Percentiles rank a stretch among this genome's conserved stretches.
These are phyloP conservation scores for Diogma glabrata DNA, from an alignment of 2,888 invertebrate species.

Conservation along the genomic window DNA sequence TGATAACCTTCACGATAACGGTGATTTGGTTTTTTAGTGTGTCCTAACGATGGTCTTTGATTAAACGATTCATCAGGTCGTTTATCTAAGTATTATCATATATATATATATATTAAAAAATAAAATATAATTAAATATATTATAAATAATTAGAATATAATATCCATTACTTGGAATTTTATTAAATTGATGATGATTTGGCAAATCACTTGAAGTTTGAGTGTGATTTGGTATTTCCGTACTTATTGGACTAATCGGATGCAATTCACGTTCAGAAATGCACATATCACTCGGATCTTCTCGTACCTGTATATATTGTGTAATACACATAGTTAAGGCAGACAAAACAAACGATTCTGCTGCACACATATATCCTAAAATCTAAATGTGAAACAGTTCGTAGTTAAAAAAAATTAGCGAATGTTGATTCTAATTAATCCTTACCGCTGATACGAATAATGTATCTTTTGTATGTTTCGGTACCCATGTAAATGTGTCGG, in stretches of 20 bases:
- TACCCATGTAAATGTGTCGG: slow-evolving; percentile 54
- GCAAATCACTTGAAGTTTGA: slow-evolving; percentile 25
- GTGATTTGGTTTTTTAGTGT: slow-evolving; percentile 36
- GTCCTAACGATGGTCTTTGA: slow-evolving; percentile 38
- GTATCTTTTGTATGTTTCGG: slow-evolving; percentile 62
- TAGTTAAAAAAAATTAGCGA: neutral
- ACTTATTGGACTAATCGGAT: slow-evolving; percentile 38
- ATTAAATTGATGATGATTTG: slow-evolving; percentile 34
- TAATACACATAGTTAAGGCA: slow-evolving; percentile 45
- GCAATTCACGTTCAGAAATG: slow-evolving; percentile 41
- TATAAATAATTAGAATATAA: too few species aligned
- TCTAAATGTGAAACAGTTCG: slow-evolving; percentile 32
- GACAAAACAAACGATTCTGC: slow-evolving; percentile 46
- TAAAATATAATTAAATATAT: slow-evolving; percentile 2
- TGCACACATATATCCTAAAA: slow-evolving; percentile 49
- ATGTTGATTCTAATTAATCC: slow-evolving; percentile 19
- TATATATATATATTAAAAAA: neutral
- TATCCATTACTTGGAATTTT: slow-evolving; percentile 7
- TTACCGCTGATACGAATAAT: slow-evolving; percentile 51
- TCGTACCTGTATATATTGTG: slow-evolving; percentile 47
- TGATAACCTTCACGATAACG: slow-evolving; percentile 39
- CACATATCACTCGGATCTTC: slow-evolving; percentile 49
- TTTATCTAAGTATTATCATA: slow-evolving; percentile 29
- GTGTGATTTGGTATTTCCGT: slow-evolving; percentile 34
- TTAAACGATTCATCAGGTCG: slow-evolving; percentile 38